Percentiles rank a stretch among this genome's conserved stretches.
These are phyloP conservation scores for Cremastobaeus sp. DNA, from an alignment of 2,888 invertebrate species.

Conservation along the genomic window DNA sequence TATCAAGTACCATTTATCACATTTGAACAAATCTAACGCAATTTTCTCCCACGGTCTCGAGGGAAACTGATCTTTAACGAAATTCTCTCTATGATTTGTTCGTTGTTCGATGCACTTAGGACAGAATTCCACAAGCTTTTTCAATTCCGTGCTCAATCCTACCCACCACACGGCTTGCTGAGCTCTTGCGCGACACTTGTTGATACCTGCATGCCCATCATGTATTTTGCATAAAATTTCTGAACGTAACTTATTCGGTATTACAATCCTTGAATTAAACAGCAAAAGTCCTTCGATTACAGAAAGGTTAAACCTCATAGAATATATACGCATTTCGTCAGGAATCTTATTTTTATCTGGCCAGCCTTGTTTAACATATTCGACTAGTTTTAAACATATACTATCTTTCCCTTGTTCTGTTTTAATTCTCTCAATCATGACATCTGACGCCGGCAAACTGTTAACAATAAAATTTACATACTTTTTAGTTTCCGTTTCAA, in stretches of 20 bases:
- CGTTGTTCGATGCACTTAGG: constrained; percentile 8
- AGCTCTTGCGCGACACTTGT: constrained; percentile 21
- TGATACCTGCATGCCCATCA: constrained; percentile 16
- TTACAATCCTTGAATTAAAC: constrained; percentile 13
- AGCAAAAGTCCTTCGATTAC: background rate
- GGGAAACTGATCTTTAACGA: constrained; percentile 8
- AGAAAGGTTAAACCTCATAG: constrained; percentile 4
- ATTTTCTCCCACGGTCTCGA: constrained; percentile 16
- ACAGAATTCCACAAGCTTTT: constrained; percentile 13
- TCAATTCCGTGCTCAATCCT: constrained; percentile 9
- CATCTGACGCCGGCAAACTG: constrained; percentile 6
- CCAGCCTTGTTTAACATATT: background rate
- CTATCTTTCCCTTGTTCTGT: background rate
- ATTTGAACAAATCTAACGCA: constrained; percentile 18
- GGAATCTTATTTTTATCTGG: constrained; percentile 8
- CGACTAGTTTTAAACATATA: background rate
- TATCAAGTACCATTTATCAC: constrained; percentile 4
- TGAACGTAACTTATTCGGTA: background rate
- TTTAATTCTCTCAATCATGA: constrained; percentile 11
- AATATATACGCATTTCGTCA: constrained; percentile 6
- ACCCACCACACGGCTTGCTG: constrained; percentile 12
- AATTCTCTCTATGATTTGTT: constrained; percentile 7
- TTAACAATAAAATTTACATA: constrained; percentile 8
- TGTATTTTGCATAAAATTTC: constrained; percentile 9
- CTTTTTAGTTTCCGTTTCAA: constrained; percentile 1